Evolutionary conservation across 2,888 invertebrate species (phyloP), one percentile per base, ranked within the genome.

Genomic region (Iselma pallidipennis): DNA sequence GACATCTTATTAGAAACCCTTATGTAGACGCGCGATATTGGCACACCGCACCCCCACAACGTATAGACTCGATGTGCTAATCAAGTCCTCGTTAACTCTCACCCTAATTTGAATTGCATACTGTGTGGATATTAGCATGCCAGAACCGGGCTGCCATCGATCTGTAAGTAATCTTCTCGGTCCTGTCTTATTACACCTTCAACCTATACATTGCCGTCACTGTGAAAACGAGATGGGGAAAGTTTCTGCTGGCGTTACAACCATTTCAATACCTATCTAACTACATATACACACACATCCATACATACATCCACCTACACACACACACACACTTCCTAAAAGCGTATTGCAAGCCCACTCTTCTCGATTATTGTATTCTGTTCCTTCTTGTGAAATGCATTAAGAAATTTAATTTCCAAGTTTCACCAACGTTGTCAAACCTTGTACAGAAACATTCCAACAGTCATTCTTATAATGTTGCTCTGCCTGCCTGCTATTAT

Each of bases 91-190:
- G 77, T 78, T 77, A 77, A 76, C 75, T 76, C 72, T 68, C 69
- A 69, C 66, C 72, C 75, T 76, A 78, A 78, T 78, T 78, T 78
- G 78, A 77, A 78, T 78, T 78, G 76, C 78, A 78, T 78, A 76
- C 76, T 76, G 74, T 76, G 74, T 72, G 67, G 73, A 74, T 77
- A 78, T 78, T 78, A 78, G 77, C 78, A 78, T 78, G 74, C 74
- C 70, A 71, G 71, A 66, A 71, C 65, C 66, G 70, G 65, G 71
- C 68, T 70, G 68, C 69, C 75, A 77, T 77, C 77, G 77, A 77
- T 77, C 76, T 74, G 72, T 73, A 73, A 74, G 73, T 73, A 77
- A 76, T 76, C 74, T 75, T 74, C 70, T 69, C 73, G 66, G 69
- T 57, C 66, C 61, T 69, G 72, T 70, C 72, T 72, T 71, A 72